These are phyloP conservation scores for Paramacrobiotus metropolitanus DNA, from an alignment of 1,140 invertebrate species.

Conservation along the genomic window DNA sequence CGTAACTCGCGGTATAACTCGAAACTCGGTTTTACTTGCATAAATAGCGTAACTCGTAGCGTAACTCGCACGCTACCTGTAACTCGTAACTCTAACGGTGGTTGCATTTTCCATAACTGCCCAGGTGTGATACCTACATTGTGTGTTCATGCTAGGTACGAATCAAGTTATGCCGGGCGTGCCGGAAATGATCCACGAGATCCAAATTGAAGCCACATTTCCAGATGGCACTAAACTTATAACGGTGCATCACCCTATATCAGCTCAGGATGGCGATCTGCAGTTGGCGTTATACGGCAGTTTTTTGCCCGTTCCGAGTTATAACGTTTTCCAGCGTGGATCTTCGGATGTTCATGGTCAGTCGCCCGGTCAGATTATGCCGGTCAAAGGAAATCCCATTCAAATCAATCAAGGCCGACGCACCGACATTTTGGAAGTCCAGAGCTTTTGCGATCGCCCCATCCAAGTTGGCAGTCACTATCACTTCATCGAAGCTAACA, in stretches of 20 bases:
- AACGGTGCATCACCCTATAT: slow-evolving; percentile 21
- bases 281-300: slow-evolving; percentile 22
- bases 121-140: not conserved
- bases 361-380: slow-evolving; percentile 10
- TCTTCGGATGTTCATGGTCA: not conserved
- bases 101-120: not conserved
- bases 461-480: slow-evolving; percentile 23
- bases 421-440: slow-evolving; percentile 11
- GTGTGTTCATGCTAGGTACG: slow-evolving; percentile 13
- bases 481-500: slow-evolving; percentile 23
- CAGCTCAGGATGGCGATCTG: slow-evolving; percentile 18
- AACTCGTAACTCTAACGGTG: too few species aligned
- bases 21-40: too few species aligned
- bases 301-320: slow-evolving; percentile 20
- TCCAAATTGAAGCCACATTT: slow-evolving; percentile 23
- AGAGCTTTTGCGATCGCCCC: slow-evolving; percentile 13
- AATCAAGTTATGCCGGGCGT: slow-evolving; percentile 21
- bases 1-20: too few species aligned
- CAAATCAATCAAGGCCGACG: slow-evolving; percentile 13
- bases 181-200: slow-evolving; percentile 18
- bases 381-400: slow-evolving; percentile 6
- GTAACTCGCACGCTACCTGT: too few species aligned
- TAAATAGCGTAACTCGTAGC: too few species aligned
- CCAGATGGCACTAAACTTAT: slow-evolving; percentile 24
- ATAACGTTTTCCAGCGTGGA: slow-evolving; percentile 12